Percentiles rank a stretch among this genome's conserved stretches.
phyloP scores from a whole-genome alignment of 2,113 vertebrate genomes.

The Spilogale gracilis region DNA sequence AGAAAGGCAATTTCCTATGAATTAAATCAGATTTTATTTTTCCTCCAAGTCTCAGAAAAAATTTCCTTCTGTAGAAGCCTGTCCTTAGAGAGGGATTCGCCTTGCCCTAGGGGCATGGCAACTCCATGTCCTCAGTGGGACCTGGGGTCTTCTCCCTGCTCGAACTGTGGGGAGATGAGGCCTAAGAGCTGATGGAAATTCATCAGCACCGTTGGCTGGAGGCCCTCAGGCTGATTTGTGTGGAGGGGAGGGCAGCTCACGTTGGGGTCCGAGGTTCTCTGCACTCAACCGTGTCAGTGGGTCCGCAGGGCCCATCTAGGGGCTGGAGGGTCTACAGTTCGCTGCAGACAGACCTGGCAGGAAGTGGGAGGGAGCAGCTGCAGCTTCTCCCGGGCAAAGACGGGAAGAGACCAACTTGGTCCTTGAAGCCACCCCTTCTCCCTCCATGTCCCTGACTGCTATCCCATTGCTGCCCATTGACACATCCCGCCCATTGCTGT shows the following conservation, averaged over 20 bases:
- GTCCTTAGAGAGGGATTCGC: slow-evolving; percentile 3
- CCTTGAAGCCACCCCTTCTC: background rate
- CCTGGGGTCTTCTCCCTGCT: background rate
- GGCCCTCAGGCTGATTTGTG: background rate
- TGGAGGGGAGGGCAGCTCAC: background rate
- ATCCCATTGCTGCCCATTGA: accelerated
- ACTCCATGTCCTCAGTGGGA: background rate
- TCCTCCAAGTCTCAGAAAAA: slow-evolving; percentile 52
- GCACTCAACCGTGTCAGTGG: background rate
- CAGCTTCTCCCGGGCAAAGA: background rate
- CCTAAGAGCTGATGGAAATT: background rate
- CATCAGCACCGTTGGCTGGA: background rate
- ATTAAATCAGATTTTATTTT: slow-evolving; percentile 71
- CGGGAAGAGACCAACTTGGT: background rate
- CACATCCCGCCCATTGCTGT: accelerated
- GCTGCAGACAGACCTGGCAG: background rate
- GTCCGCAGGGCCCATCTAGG: accelerated
- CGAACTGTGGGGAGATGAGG: background rate
- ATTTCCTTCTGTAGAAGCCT: background rate
- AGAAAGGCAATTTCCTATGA: slow-evolving; percentile 65
- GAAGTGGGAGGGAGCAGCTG: background rate
- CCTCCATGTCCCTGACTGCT: background rate
- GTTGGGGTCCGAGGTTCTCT: background rate
- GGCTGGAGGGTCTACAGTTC: background rate
- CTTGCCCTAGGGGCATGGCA: background rate